Base-by-base conservation (phyloP, 2,888 invertebrate species). In the Gibbula magus region DNA sequence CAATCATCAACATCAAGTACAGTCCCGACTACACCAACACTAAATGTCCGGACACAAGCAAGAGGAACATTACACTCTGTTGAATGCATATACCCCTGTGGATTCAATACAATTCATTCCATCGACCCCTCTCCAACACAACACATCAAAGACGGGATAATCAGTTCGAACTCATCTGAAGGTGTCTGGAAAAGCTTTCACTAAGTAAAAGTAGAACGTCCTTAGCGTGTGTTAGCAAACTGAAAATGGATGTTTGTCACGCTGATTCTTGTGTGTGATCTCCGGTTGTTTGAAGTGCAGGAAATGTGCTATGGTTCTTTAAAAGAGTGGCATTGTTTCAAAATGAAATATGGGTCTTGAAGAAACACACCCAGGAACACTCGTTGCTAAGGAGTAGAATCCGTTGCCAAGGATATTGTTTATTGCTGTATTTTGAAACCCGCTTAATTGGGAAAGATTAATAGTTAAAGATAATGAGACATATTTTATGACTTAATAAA, bases 131-230 rank as follows among this genome's bases (percentile, higher is more conserved):
- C 70, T 39, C 29, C 35, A 35, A 70, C n/a, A 39, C 70, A 35
- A 39, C 7, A 70, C 70, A 35, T 70, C 70, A 70, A 70, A 70
- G 70, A 35, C 18, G 18, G 32, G 35, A 39, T 70, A 70, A 70
- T 70, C 35, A 35, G 70, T 39, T 70, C 35, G n/a, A 32, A 67
- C 67, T 45, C 45, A 45, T 45, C 67, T 29, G 67, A 67, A 67
- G 25, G 32, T 67, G 35, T 70, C 35, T 70, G 70, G 29, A 35
- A 35, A 16, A 39, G 70, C 32, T 35, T 70, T 70, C 70, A 70
- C 70, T 70, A 70, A 70, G 70, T 70, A 70, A 70, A 70, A 70
- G 70, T 70, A 70, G 32, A 70, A 35, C 35, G 35, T 70, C 70
- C 70, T 39, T 35, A 20, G 70, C 70, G 70, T 70, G 70, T 70